Conservation (phyloP, 2,113 vertebrate species). For the Bufo bufo region DNA sequence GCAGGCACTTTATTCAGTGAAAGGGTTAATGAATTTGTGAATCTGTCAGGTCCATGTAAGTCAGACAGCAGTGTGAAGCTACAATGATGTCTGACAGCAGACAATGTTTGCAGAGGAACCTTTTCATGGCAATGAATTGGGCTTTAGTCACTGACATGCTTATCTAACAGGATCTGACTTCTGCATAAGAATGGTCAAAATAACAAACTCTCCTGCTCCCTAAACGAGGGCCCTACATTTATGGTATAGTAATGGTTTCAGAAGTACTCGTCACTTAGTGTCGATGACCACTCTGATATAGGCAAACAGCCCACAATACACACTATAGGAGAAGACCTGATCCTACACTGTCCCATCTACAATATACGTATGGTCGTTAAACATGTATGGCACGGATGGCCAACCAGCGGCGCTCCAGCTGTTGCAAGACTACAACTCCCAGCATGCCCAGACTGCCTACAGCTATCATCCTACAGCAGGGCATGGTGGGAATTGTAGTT, state of each 20-base stretch:
- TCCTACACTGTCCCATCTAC: too few relatives aligned
- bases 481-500: too few relatives aligned
- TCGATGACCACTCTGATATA: too few relatives aligned
- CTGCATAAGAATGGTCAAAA: conserved; percentile 38
- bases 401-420: too few relatives aligned
- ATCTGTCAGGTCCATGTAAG: conserved; percentile 21
- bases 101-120: conserved; percentile 39
- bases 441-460: too few relatives aligned
- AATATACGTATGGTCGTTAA: too few relatives aligned
- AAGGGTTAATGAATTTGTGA: conserved; percentile 25
- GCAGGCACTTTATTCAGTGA: not conserved
- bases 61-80: conserved; percentile 6
- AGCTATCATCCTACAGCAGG: too few relatives aligned
- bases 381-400: too few relatives aligned
- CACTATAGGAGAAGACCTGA: too few relatives aligned
- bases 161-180: conserved; percentile 54
- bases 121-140: conserved; percentile 38
- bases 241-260: not conserved
- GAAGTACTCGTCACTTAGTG: too few relatives aligned
- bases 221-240: not conserved
- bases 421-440: too few relatives aligned
- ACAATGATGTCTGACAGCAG: conserved; percentile 46
- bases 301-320: too few relatives aligned
- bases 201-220: conserved; percentile 1
- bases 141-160: conserved; percentile 24